Base-by-base conservation (phyloP, 2,888 invertebrate genomes). In the Scelioninae gen. 1 region DNA sequence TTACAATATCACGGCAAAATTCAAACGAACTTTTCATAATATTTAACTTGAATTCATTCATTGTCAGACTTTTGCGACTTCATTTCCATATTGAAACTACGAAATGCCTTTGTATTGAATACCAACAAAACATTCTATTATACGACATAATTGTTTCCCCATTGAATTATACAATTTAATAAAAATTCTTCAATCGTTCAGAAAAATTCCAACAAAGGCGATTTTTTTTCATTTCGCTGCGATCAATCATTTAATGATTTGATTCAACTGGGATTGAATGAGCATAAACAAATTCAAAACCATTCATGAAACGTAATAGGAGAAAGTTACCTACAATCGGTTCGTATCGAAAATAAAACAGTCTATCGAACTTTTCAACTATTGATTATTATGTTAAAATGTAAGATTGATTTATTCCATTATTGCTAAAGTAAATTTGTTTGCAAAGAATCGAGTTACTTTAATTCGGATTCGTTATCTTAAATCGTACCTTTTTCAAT, bases 281-380 rank as follows among this genome's bases (percentile, higher is more conserved):
- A 68, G 9, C 10, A 43, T 38, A 60, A 71, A 60, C 60, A 51
- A 71, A 71, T 60, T 60, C 31, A 40, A 51, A 38, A 15, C 51
- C 71, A 71, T 60, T 71, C 71, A 51, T 15, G 71, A 51, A 71
- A 51, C 71, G 71, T 60, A 60, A 71, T 71, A 71, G 11, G 71
- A 71, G 71, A 71, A 71, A 71, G 71, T 71, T 51, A 71, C 51
- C 69, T 58, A 58, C 49, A 60, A 60, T 60, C 60, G 51, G 10
- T 66, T 9, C n/a, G 51, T 51, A 40, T 58, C 51, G 60, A 60
- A 71, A 71, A 71, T 60, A 60, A 51, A 47, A n/a, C 69, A 66
- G 3, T 10, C 45, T 45, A 13, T 11, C 5, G 10, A 16, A 49
- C 47, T 10, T 49, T 16, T 16, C 47, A 16, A 10, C 16, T 10